These are phyloP conservation scores for Tenualosa thibaudeaui DNA, from an alignment of 2,797 vertebrate genomes.

Conservation along the genomic window DNA sequence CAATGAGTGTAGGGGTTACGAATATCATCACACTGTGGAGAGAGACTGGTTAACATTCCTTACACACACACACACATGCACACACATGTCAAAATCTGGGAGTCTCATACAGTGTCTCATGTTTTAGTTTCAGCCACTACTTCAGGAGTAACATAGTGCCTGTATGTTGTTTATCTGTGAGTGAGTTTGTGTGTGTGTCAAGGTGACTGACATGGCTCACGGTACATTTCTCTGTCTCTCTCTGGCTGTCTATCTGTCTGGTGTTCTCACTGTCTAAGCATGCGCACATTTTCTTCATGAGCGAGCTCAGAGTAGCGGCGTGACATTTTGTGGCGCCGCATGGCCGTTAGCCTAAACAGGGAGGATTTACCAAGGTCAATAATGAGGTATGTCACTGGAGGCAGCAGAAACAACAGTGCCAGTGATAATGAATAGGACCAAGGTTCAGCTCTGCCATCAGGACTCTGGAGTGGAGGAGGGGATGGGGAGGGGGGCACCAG, in stretches of 20 bases:
- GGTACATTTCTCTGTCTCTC: constrained; percentile 10
- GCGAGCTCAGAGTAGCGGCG: constrained; percentile 52
- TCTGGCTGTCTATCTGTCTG: not conserved
- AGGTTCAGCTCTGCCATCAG: constrained; percentile 52
- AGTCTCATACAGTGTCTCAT: not conserved
- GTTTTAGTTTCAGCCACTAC: not conserved
- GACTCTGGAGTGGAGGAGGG: not conserved
- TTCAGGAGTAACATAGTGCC: not conserved
- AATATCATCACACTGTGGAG: not conserved
- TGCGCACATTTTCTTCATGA: constrained; percentile 69
- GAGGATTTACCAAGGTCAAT: constrained; percentile 66
- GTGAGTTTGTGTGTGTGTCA: constrained; percentile 53
- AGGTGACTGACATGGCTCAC: constrained; percentile 60
- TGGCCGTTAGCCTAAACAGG: constrained; percentile 67
- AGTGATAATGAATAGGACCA: constrained; percentile 60
- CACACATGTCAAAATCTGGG: not conserved
- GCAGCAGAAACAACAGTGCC: constrained; percentile 56
- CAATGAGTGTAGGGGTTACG: not conserved
- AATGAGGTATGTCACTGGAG: constrained; percentile 61
- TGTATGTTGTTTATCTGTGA: constrained; percentile 28
- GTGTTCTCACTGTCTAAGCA: constrained; percentile 42
- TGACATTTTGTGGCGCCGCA: constrained; percentile 66
- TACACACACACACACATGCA: not conserved
- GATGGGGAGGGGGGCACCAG: not conserved
- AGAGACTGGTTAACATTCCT: not conserved